Evolutionary conservation across 2,888 invertebrate species (phyloP).

Genomic region (Ormia ochracea): DNA sequence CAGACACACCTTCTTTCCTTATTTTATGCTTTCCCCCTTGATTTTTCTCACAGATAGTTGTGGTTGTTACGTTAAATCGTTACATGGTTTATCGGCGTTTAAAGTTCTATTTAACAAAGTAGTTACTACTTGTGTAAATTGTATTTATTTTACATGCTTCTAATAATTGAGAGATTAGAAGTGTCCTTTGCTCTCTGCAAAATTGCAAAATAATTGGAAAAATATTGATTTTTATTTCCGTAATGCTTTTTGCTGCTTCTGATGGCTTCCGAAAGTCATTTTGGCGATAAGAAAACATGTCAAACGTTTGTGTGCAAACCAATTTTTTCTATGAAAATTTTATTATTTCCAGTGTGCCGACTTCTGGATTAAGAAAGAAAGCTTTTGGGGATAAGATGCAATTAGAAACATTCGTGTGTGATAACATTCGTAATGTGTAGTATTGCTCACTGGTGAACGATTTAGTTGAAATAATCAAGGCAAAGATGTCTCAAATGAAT

Average conservation of each 20-base stretch:
- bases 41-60: background rate
- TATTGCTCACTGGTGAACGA: too few relatives aligned
- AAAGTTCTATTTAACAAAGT: conserved; percentile 47
- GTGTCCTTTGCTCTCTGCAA: conserved; percentile 47
- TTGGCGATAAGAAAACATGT: background rate
- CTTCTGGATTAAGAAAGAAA: too few relatives aligned
- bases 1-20: conserved; percentile 31
- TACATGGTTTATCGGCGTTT: background rate
- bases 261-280: conserved; percentile 4
- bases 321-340: background rate
- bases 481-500: too few relatives aligned
- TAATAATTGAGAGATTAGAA: conserved; percentile 24
- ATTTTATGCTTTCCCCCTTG: background rate
- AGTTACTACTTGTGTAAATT: conserved; percentile 17
- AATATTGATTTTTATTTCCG: conserved; percentile 43
- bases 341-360: background rate
- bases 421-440: too few relatives aligned
- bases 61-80: background rate
- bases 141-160: background rate
- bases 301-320: background rate
- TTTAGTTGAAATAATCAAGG: too few relatives aligned
- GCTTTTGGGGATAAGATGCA: too few relatives aligned
- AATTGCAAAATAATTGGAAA: conserved; percentile 56
- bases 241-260: background rate
- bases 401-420: too few relatives aligned